phyloP scores from a whole-genome alignment of 2,888 invertebrate genomes.

The Stenichneumon culpator region DNA sequence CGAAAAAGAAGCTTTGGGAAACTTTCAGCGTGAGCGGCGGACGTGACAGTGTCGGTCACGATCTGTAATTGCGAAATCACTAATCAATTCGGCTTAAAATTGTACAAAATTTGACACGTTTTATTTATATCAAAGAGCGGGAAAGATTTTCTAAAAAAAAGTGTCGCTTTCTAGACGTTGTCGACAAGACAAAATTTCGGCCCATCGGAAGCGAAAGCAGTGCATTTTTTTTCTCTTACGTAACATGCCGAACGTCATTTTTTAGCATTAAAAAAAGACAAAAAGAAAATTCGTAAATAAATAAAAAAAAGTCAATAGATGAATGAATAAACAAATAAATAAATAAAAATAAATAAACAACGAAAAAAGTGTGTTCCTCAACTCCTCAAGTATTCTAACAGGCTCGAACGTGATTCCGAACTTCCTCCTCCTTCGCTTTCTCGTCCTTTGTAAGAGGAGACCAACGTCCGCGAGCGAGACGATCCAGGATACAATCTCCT shows the following conservation, averaged over 20 bases:
- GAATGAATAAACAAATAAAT: no score
- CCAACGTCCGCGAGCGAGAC: neutral
- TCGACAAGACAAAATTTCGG: no score
- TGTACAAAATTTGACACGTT: neutral
- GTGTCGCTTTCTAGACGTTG: no score
- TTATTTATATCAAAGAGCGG: no score
- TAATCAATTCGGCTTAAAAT: neutral
- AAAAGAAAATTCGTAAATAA: no score
- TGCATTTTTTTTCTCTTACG: no score
- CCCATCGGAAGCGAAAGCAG: no score
- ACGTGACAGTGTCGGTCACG: neutral
- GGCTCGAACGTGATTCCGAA: neutral
- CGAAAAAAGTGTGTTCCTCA: neutral
- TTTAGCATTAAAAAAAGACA: no score
- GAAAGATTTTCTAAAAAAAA: no score
- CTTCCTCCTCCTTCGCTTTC: slow-evolving; percentile 5
- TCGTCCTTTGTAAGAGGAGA: slow-evolving; percentile 33
- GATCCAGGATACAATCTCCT: slow-evolving; percentile 38
- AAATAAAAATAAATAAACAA: no score
- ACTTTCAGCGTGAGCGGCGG: neutral
- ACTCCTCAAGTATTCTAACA: neutral
- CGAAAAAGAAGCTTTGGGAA: neutral
- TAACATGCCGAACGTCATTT: no score
- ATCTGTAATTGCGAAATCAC: neutral
- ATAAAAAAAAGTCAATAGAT: no score